Base-by-base conservation (phyloP, 2,113 vertebrate genomes). In the Oceanites oceanicus region DNA sequence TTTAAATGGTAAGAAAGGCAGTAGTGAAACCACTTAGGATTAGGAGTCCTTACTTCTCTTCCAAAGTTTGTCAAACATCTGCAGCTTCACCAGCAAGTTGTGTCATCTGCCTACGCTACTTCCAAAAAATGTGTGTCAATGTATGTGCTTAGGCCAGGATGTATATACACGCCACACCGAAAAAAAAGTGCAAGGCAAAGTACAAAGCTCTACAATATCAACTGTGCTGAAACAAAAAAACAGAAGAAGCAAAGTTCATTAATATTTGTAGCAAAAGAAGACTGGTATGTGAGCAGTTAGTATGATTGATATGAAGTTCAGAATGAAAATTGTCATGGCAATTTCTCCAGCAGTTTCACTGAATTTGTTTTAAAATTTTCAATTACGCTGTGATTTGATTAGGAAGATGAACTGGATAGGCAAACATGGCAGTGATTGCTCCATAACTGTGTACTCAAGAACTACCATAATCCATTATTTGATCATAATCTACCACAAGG, bases 91-190 rank as follows among this genome's bases (percentile, higher is more conserved):
- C 55, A 74, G 42, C 23, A 79, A 85, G n/a, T 44, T 49, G 6
- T 38, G 74, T 61, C 10, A 45, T 26, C 38, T 81, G 19, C 61
- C 42, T 75, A 3, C 36, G 38, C 7, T 91, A 5, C 50, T 92
- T 45, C 59, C 44, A 65, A 76, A 44, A 81, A 75, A 80, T 49
- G 44, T 5, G 23, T 42, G 30, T 50, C 52, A 23, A 19, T 14
- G 4, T 29, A 15, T 56, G 13, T 53, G 36, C 26, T 81, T 59
- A 71, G 44, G 40, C 40, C 34, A 45, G 53, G 23, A 63, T 20
- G 9, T 14, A 16, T 15, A 21, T 12, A 42, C 15, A 18, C 0
- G 2, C 4, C 40, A 50, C 11, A n/a, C 15, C 1, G 3, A 36
- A 55, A 75, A 56, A 58, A 19, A 56, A 29, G 22, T 13, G 19